Evolutionary conservation across 2,113 vertebrate species (phyloP).

Genomic region (Sapayoa aenigma): DNA sequence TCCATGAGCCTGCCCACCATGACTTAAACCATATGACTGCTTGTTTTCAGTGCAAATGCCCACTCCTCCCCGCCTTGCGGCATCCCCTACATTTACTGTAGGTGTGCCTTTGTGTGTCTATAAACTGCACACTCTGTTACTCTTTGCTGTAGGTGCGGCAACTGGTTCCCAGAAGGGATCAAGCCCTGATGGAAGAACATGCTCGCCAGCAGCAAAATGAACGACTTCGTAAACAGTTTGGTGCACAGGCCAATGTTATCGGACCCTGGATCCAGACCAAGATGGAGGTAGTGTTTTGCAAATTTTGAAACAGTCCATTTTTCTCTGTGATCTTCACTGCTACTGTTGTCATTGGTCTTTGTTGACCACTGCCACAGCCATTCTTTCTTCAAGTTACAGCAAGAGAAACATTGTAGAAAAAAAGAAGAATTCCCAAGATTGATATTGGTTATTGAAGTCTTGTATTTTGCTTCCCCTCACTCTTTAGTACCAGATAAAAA

Average conservation of each 20-base stretch:
- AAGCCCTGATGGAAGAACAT: conserved; percentile 93
- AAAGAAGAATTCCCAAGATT: neutral
- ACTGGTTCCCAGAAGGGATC: conserved; percentile 93
- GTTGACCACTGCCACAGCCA: neutral
- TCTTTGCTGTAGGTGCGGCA: conserved; percentile 83
- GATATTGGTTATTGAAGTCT: neutral
- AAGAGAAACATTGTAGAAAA: neutral
- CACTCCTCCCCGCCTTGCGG: neutral
- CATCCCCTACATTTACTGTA: neutral
- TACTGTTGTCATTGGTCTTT: neutral
- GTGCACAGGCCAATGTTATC: conserved; percentile 93
- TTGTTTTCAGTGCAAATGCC: neutral
- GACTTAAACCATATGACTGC: neutral
- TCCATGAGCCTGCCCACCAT: neutral
- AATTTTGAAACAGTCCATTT: neutral
- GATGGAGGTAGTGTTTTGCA: conserved; percentile 85
- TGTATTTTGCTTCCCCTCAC: neutral
- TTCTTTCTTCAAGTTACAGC: neutral
- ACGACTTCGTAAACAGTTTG: conserved; percentile 93
- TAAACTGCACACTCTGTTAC: neutral
- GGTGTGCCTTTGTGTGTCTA: neutral
- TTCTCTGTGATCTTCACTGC: neutral
- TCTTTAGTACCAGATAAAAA: neutral
- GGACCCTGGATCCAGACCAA: conserved; percentile 99
- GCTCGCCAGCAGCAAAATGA: conserved; percentile 97